phyloP scores from a whole-genome alignment of 2,113 vertebrate species.

The Carollia perspicillata region DNA sequence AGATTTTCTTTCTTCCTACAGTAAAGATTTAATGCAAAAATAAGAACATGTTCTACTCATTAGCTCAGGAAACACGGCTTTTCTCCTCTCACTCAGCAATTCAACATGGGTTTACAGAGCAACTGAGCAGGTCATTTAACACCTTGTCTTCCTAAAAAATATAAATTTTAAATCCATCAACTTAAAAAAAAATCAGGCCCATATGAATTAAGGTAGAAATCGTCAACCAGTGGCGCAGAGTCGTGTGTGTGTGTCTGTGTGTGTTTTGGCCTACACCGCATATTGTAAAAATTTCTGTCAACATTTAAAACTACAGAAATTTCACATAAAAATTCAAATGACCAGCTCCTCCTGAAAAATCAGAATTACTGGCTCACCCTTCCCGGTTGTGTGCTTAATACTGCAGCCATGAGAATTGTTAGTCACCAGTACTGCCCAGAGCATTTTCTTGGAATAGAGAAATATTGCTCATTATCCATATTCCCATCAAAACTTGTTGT shows the following conservation, averaged over 20 bases:
- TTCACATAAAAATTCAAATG: neutral
- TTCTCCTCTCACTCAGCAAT: neutral
- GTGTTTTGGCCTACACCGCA: neutral
- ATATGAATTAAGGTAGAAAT: neutral
- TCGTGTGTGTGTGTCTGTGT: neutral
- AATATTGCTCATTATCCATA: neutral
- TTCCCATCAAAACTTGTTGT: neutral
- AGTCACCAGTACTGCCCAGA: neutral
- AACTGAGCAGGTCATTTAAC: constrained; percentile 29
- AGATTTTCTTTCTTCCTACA: neutral
- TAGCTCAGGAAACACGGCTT: neutral
- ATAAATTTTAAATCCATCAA: neutral
- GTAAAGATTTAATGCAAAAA: constrained; percentile 23
- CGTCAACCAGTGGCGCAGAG: neutral
- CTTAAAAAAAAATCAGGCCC: neutral
- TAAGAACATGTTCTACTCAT: neutral
- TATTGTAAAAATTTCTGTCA: neutral
- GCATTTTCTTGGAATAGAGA: neutral
- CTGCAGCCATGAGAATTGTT: neutral
- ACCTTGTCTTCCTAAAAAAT: constrained; percentile 14
- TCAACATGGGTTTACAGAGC: neutral
- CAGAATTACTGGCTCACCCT: neutral
- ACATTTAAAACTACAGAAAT: neutral
- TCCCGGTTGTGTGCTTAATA: neutral
- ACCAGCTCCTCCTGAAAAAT: neutral